Base-by-base conservation (phyloP, 2,113 vertebrate species). In the Melanerpes aurifrons region DNA sequence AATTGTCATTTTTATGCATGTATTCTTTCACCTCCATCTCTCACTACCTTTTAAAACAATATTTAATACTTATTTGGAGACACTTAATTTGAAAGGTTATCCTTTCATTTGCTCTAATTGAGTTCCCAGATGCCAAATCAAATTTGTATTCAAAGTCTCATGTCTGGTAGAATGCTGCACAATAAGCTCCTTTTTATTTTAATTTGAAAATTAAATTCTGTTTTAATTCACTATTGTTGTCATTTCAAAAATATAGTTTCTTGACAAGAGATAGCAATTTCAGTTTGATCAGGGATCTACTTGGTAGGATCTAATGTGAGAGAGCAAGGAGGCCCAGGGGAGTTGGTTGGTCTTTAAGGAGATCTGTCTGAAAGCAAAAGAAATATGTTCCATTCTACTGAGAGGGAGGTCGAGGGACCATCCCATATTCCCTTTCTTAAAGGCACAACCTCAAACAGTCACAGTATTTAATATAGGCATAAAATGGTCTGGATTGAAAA, bases 51-150 rank as follows among this genome's bases (percentile, higher is more conserved):
- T 89, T 86, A 92, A 94, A 91, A 26, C 14, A 74, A 93, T 93
- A 91, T 84, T 79, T 88, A 94, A 91, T 54, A 72, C 63, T 76
- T 87, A 77, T 86, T 95, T 93, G 19, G 47, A 78, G 37, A 56
- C 10, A 92, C 7, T 82, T 87, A 82, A 92, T 93, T 92, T 88
- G 54, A 88, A 90, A 58, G 9, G 5, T 95, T 95, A 71, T 59
- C 37, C 16, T 81, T 94, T 92, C 83, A 54, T 86, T 91, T 79
- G 28, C 31, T 90, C 26, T 83, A 87, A 87, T 82, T 92, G 40
- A 77, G 15, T 84, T 93, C 28, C 40, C 59, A 91, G 63, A 74
- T 90, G 67, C 43, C 61, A 94, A 88, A 90, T 64, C 2, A n/a
- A 88, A 88, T 82, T 94, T 28, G 7, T 35, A 79, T 69, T 62